Conservation (phyloP, 92 coral and sea anemone genomes). For the Porites lobata region DNA sequence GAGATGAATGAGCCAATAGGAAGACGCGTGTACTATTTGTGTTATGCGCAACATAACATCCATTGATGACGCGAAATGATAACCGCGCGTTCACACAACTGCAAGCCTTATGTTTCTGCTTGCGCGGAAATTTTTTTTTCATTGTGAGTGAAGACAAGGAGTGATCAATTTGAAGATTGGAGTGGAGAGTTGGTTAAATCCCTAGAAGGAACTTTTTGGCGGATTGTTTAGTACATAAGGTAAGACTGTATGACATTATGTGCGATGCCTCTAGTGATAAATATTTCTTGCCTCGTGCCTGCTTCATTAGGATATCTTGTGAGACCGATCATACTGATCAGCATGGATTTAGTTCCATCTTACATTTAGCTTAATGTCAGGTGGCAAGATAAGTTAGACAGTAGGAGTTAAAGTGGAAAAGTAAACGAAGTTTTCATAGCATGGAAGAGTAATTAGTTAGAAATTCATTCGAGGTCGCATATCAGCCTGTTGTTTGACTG, state of each 20-base stretch:
- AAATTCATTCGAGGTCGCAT: too few species aligned
- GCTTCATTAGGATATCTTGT: conserved; percentile 45
- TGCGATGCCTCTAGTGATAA: background rate
- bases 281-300: conserved; percentile 10
- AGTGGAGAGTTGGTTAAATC: background rate
- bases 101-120: background rate
- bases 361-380: conserved; percentile 45
- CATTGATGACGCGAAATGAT: conserved; percentile 27
- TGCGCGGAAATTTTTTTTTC: background rate
- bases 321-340: conserved; percentile 34
- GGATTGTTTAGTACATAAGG: background rate
- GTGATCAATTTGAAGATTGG: background rate
- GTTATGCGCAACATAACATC: background rate
- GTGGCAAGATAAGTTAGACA: background rate
- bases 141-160: background rate
- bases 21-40: background rate
- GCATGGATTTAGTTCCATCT: conserved; percentile 42
- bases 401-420: background rate
- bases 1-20: conserved; percentile 7
- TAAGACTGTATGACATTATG: background rate
- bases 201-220: background rate
- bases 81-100: background rate
- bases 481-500: background rate
- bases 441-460: background rate
- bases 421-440: background rate